A percentile compares a stretch with the other conserved stretches of the same genome.
phyloP scores from a whole-genome alignment of 2,113 vertebrate genomes.

The Rhineura floridana region DNA sequence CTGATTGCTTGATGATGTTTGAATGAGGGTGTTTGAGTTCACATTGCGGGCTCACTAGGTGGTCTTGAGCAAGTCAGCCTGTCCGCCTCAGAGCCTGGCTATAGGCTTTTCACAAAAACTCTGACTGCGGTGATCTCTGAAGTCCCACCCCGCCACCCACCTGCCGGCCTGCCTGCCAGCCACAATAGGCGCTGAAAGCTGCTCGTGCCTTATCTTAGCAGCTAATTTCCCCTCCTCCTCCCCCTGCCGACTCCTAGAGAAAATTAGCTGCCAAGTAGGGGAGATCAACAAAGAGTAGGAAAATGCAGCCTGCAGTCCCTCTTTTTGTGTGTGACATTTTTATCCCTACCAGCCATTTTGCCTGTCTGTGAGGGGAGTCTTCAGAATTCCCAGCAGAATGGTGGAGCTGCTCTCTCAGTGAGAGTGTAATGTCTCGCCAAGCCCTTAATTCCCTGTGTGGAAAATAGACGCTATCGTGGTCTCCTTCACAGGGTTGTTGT shows the following conservation, averaged over 20 bases:
- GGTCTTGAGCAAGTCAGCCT: neutral
- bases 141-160: neutral
- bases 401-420: neutral
- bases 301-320: neutral
- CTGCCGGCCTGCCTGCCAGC: too few species aligned
- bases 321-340: neutral
- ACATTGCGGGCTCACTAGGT: neutral
- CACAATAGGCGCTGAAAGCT: neutral
- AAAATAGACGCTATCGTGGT: neutral
- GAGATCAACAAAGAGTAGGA: neutral
- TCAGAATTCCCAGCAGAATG: neutral
- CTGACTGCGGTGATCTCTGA: neutral
- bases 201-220: neutral
- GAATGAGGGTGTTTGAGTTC: neutral
- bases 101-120: neutral
- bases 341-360: neutral
- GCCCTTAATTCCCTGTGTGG: neutral
- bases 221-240: conserved; percentile 3
- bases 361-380: neutral
- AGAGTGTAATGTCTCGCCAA: neutral
- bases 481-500: neutral
- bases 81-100: neutral
- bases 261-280: neutral
- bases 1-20: neutral
- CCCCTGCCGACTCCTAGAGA: neutral